Evolutionary conservation across 2,797 vertebrate species (phyloP), one percentile per base, ranked within the genome.

Genomic region (Tragopan temminckii): DNA sequence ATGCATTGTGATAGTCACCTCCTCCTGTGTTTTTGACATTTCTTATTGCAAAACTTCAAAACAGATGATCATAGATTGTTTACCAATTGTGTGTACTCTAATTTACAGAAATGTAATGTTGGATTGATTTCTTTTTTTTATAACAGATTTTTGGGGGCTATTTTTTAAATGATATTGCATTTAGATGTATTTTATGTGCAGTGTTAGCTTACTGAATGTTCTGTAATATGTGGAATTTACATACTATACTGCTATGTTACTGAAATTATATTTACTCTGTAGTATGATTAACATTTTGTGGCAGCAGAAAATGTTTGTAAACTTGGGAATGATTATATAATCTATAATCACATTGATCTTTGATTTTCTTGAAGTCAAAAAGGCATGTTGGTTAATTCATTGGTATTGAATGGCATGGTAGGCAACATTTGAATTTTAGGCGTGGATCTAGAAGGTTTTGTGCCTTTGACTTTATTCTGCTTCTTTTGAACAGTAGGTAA

Each of bases 11-110:
- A 23, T 58, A 90, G 55, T 42, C 59, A 72, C 55, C 29, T 57
- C 59, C 63, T 87, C 38, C 66, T 87, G 20, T 90, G 25, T 78
- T 95, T 92, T 90, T 94, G 80, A 43, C 24, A 27, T 87, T 93
- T 69, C 69, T 96, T 85, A 85, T 25, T 93, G 31, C 19, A 68
- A 43, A 66, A 72, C 72, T 95, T 88, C 11, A 48, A 75, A 94
- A 88, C 72, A 93, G 86, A 64, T 84, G 57, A 88, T 77, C 77
- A 46, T 58, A 86, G 58, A 33, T 67, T 72, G 24, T 89, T n/a
- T 75, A 94, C 83, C 64, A 50, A 80, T 25, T 53, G 81, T 53
- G 38, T 93, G 12, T 80, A 85, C 70, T 78, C 68, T 68, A 36
- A 93, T 75, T 68, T 76, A 18, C 67, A 52, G 70, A 62, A 75